Conservation (phyloP, 2,797 vertebrate species). For the Sebastes variabilis region DNA sequence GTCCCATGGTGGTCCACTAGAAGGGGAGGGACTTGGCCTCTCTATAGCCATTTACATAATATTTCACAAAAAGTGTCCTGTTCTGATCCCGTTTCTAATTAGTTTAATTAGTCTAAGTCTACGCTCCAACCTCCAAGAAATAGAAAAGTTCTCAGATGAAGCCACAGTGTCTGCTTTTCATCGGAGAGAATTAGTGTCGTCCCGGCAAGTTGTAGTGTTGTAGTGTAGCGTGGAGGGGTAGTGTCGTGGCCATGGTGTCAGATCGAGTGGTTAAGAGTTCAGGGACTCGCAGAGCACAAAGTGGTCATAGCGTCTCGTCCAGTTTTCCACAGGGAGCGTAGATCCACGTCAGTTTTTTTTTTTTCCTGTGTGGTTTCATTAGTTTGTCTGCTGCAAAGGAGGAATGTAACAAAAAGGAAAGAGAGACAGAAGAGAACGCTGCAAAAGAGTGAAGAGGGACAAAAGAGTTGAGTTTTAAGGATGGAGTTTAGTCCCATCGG, state of each 20-base stretch:
- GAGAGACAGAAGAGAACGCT: constrained; percentile 31
- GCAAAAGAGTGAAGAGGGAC: constrained; percentile 32
- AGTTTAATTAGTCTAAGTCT: constrained; percentile 16
- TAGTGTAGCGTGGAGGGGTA: constrained; percentile 21
- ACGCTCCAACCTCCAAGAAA: constrained; percentile 7
- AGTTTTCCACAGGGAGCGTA: constrained; percentile 59
- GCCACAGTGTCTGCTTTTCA: constrained; percentile 22
- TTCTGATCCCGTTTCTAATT: constrained; percentile 36
- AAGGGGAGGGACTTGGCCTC: too few relatives aligned
- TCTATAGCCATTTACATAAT: constrained; percentile 41
- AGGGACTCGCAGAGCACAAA: constrained; percentile 28
- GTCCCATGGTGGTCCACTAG: too few relatives aligned
- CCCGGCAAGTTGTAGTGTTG: constrained; percentile 14
- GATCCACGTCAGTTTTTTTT: constrained; percentile 34
- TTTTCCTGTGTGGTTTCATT: constrained; percentile 33
- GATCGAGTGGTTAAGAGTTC: constrained; percentile 35
- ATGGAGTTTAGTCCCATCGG: constrained; percentile 53
- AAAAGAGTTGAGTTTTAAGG: constrained; percentile 28
- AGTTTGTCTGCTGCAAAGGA: constrained; percentile 46
- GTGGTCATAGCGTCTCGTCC: constrained; percentile 63
- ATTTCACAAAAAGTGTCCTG: constrained; percentile 43
- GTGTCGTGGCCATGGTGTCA: constrained; percentile 13
- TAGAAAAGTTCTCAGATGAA: constrained; percentile 40
- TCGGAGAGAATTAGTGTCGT: constrained; percentile 24
- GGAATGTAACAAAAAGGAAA: constrained; percentile 68